A percentile compares a stretch with the other conserved stretches of the same genome.
Evolutionary conservation across 1,140 invertebrate genomes (phyloP).

Genomic region (Drosophila repleta): DNA sequence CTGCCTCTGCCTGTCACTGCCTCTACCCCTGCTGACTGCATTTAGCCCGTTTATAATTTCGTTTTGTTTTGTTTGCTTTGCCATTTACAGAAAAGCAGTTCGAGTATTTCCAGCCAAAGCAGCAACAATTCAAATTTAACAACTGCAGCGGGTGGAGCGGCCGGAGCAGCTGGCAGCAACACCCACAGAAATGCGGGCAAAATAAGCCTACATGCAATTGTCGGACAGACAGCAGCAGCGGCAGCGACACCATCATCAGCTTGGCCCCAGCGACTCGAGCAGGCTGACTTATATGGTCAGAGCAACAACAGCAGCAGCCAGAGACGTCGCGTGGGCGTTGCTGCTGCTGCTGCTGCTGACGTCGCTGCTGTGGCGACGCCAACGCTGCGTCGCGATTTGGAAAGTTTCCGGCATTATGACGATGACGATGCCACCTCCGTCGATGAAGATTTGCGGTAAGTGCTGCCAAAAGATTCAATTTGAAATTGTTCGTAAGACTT

Average conservation of each 20-base stretch:
- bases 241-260: constrained; percentile 54
- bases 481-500: constrained; percentile 32
- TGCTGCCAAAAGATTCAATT: constrained; percentile 45
- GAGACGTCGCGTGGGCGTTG: constrained; percentile 59
- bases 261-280: constrained; percentile 65
- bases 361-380: constrained; percentile 57
- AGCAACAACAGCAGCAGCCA: constrained; percentile 41
- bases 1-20: constrained; percentile 39
- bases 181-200: constrained; percentile 77
- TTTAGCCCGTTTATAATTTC: no score
- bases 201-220: constrained; percentile 84
- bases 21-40: no score
- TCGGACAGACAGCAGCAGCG: constrained; percentile 66
- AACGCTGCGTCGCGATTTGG: constrained; percentile 83
- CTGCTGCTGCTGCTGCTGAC: constrained; percentile 43
- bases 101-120: constrained; percentile 80
- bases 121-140: constrained; percentile 75
- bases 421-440: constrained; percentile 50
- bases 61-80: constrained; percentile 54
- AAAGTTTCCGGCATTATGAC: constrained; percentile 83
- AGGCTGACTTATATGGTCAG: constrained; percentile 79
- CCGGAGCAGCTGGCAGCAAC: constrained; percentile 56
- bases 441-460: constrained; percentile 79
- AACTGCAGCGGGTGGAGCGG: constrained; percentile 57
- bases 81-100: constrained; percentile 83